phyloP scores from a whole-genome alignment of 2,113 vertebrate species.

The Lynx canadensis region DNA sequence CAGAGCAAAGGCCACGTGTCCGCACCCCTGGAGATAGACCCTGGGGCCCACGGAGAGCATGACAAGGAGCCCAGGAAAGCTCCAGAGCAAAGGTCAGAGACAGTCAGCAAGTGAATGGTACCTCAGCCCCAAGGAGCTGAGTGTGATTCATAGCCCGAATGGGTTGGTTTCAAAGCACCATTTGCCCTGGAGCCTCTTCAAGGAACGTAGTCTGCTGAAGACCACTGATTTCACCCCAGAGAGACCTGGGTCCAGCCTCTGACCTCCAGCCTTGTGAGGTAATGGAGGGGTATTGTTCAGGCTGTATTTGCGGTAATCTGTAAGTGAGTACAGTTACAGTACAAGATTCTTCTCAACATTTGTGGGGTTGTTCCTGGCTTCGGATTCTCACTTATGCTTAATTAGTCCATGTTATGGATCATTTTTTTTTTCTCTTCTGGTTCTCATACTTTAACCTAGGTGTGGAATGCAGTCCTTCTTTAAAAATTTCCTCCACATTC shows the following conservation, averaged over 20 bases:
- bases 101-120: rapidly evolving
- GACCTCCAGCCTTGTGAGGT: not conserved
- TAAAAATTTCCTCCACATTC: not conserved
- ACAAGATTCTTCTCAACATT: not conserved
- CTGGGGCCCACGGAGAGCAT: rapidly evolving
- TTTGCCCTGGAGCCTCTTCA: rapidly evolving
- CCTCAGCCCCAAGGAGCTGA: rapidly evolving
- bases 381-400: not conserved
- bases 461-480: not conserved
- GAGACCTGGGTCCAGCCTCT: rapidly evolving
- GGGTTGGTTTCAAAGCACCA: too few species aligned
- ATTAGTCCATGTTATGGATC: rapidly evolving
- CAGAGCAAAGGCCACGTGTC: rapidly evolving
- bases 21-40: rapidly evolving
- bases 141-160: not conserved
- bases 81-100: not conserved
- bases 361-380: not conserved
- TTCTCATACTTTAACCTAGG: not conserved
- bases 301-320: not conserved
- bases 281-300: rapidly evolving
- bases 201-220: rapidly evolving
- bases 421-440: not conserved
- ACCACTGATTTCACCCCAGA: not conserved
- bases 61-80: rapidly evolving
- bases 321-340: not conserved